Percentiles rank a stretch among this genome's conserved stretches.
Evolutionary conservation across 2,797 vertebrate genomes (phyloP).

Genomic region (Notolabrus celidotus): DNA sequence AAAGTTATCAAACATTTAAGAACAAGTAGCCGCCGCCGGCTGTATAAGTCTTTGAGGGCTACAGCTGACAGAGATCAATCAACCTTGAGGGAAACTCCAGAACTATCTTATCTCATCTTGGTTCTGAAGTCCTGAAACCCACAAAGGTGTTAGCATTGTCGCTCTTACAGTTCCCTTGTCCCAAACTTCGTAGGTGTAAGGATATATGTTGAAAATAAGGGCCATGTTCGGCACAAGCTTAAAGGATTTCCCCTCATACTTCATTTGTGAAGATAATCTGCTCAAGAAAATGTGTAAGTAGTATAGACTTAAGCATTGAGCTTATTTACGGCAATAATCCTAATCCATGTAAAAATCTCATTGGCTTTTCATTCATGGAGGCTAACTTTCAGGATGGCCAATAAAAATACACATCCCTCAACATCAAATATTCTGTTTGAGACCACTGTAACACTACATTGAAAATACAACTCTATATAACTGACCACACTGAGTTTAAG

Average conservation of each 20-base stretch:
- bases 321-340: constrained; percentile 1
- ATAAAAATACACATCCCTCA: background rate
- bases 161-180: background rate
- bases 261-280: background rate
- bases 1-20: no score
- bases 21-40: no score
- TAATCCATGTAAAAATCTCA: background rate
- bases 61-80: no score
- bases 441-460: background rate
- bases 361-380: background rate
- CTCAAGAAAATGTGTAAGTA: background rate
- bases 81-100: no score
- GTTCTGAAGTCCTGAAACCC: background rate
- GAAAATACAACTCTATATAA: background rate
- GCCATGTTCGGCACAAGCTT: background rate
- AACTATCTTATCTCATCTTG: no score
- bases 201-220: no score
- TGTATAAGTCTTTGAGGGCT: no score
- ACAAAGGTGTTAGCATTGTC: background rate
- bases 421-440: background rate
- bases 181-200: no score
- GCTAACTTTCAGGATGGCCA: background rate
- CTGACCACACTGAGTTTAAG: background rate
- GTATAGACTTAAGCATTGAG: background rate
- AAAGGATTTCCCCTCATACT: background rate